A percentile compares a stretch with the other conserved stretches of the same genome.
Conservation (phyloP, 37 sponge, comb jelly and placozoan genomes). For the Beroe ovata region DNA sequence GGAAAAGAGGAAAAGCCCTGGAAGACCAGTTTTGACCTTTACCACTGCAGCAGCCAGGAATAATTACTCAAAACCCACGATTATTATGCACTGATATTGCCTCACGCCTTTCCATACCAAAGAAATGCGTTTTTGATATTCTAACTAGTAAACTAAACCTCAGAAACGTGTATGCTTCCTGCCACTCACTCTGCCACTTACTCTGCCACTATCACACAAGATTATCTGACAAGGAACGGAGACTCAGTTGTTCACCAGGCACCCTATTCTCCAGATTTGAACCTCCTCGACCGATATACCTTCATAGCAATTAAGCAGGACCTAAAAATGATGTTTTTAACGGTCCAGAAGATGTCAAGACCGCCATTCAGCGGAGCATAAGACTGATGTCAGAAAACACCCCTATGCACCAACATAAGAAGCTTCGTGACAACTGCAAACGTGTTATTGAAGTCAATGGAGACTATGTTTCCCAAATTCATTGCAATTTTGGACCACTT, state of each 20-base stretch:
- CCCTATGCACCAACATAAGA: constrained; percentile 1
- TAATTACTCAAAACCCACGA: neutral
- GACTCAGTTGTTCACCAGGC: neutral
- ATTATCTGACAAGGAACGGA: neutral
- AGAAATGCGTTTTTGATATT: no score
- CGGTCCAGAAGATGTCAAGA: no score
- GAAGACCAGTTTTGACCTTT: neutral
- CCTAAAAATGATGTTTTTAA: neutral
- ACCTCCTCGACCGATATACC: neutral
- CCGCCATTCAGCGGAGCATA: no score
- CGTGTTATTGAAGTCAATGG: neutral
- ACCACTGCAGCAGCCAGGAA: neutral
- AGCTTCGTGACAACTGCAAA: neutral
- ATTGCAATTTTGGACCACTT: no score
- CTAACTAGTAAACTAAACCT: neutral
- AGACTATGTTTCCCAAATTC: no score
- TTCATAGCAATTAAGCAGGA: neutral
- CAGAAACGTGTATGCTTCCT: neutral
- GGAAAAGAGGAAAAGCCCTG: neutral
- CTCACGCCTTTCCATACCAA: no score
- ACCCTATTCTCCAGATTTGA: constrained; percentile 3
- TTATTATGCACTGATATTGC: no score
- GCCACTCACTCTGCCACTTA: neutral
- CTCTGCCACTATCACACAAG: neutral
- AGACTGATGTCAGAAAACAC: no score